Evolutionary conservation across 2,888 invertebrate species (phyloP).

Genomic region (Hydriomena furcata): DNA sequence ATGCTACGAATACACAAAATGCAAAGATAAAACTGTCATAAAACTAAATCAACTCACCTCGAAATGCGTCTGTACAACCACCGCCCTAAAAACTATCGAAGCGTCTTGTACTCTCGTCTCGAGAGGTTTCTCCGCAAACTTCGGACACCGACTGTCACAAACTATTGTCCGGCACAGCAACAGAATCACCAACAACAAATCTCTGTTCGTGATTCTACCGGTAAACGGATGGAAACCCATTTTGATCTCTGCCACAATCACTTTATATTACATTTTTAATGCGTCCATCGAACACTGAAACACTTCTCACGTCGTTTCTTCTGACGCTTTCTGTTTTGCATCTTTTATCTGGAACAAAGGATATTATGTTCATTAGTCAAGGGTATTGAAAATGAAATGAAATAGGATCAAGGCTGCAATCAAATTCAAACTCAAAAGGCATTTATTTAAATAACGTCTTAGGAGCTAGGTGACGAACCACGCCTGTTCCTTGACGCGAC

Average conservation of each 20-base stretch:
- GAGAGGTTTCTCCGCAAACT: slow-evolving; percentile 76
- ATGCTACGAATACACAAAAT: no score
- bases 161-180: slow-evolving; percentile 75
- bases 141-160: slow-evolving; percentile 79
- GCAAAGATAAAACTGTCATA: not conserved
- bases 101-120: slow-evolving; percentile 81
- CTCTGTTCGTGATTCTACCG: slow-evolving; percentile 59
- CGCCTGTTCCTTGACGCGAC: no score
- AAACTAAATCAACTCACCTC: slow-evolving; percentile 56
- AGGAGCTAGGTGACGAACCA: no score
- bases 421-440: no score
- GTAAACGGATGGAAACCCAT: slow-evolving; percentile 59
- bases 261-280: slow-evolving; percentile 59
- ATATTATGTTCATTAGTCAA: slow-evolving; percentile 22
- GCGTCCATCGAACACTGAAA: slow-evolving; percentile 59
- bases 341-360: slow-evolving; percentile 73
- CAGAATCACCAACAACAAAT: slow-evolving; percentile 66
- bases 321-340: slow-evolving; percentile 71
- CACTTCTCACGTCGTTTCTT: slow-evolving; percentile 65
- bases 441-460: no score
- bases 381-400: slow-evolving; percentile 12
- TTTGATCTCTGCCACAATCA: slow-evolving; percentile 46
- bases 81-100: slow-evolving; percentile 81
- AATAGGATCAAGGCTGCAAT: no score
- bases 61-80: slow-evolving; percentile 72